Evolutionary conservation across 2,113 vertebrate species (phyloP), one percentile per base, ranked within the genome.

Genomic region (Orthonyx spaldingii): DNA sequence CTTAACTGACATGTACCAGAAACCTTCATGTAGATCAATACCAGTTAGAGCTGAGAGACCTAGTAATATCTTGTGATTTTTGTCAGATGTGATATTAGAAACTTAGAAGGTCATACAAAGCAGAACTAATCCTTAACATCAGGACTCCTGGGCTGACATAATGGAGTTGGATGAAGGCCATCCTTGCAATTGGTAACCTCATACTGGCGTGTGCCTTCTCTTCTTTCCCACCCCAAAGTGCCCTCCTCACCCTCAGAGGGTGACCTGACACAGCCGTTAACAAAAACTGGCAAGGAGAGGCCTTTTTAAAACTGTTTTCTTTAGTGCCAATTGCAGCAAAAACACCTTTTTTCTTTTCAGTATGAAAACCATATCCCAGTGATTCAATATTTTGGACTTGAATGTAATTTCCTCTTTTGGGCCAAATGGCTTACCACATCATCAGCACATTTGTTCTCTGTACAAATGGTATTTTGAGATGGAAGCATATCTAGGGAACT

Each of bases 91-190:
- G 69, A 16, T 81, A 69, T 28, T 86, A 78, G 65, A 89, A 81
- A 52, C 30, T 72, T 71, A 86, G 68, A 50, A 78, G 69, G n/a
- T 92, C 69, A 70, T 71, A 79, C 61, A 91, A 94, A 93, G 72
- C 91, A 94, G 89, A 96, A 93, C 64, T 91, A 94, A 95, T 91
- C 50, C 61, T 88, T 95, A 97, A 78, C 79, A 95, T 91, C 85
- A 86, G 89, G 81, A 66, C 84, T 95, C 41, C 56, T 52, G 64
- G 49, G 14, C 46, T 93, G 89, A 94, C 72, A 93, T 72, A 89
- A 90, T 55, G 35, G 55, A 77, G 20, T 82, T 96, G 91, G 93
- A 84, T 77, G 39, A 84, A 82, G 56, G 79, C 89, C 76, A 85
- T 69, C 52, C 44, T 50, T 79, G 47, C 65, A 92, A 55, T 13